Percentiles rank a stretch among this genome's conserved stretches.
These are phyloP conservation scores for Bufo bufo DNA, from an alignment of 2,113 vertebrate species.

Conservation along the genomic window DNA sequence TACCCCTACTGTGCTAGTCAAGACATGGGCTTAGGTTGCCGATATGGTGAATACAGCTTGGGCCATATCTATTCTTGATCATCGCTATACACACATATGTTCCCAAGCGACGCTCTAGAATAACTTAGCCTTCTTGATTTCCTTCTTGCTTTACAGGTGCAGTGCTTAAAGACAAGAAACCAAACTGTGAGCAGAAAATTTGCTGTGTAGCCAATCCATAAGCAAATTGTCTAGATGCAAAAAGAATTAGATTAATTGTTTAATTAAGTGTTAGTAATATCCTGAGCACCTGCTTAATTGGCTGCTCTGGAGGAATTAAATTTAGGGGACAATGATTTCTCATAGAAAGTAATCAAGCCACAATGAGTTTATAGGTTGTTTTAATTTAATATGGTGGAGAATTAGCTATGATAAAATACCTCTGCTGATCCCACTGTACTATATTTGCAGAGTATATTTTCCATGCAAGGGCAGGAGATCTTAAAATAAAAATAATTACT, in stretches of 20 bases:
- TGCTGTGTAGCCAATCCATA: slow-evolving; percentile 12
- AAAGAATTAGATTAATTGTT: slow-evolving; percentile 44
- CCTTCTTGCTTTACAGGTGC: not conserved
- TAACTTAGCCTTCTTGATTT: not conserved
- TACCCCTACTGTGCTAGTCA: not conserved
- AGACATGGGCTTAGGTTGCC: not conserved
- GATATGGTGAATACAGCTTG: not conserved
- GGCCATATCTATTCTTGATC: not conserved
- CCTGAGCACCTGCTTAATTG: slow-evolving; percentile 41
- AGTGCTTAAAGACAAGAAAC: not conserved
- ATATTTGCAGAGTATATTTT: slow-evolving; percentile 17
- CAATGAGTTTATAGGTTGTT: not conserved
- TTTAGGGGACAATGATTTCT: slow-evolving; percentile 34
- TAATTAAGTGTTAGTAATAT: slow-evolving; percentile 34
- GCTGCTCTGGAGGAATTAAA: not conserved
- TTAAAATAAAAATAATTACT: slow-evolving; percentile 33
- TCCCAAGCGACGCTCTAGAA: not conserved
- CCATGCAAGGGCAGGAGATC: slow-evolving; percentile 10
- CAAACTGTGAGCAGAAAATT: not conserved
- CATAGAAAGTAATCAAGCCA: slow-evolving; percentile 21
- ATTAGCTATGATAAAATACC: slow-evolving; percentile 8
- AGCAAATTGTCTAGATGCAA: slow-evolving; percentile 35
- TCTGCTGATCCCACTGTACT: not conserved
- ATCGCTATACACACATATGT: not conserved
- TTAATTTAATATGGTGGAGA: slow-evolving; percentile 36